Conservation (phyloP, 2,888 invertebrate species). For the Aleiodes leptofemur region DNA sequence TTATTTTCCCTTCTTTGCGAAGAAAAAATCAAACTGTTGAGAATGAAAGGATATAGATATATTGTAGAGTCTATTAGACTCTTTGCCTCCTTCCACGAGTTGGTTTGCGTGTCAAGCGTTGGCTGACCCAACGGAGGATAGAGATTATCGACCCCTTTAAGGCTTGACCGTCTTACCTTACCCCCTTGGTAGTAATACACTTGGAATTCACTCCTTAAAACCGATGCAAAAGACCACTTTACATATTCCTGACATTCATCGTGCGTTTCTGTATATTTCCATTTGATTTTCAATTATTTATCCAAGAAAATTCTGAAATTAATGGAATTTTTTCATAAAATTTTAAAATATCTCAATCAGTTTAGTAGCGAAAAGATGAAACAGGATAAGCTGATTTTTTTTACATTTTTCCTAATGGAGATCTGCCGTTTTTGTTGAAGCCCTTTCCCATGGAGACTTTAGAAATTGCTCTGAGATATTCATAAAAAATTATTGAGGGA, state of each 20-base stretch:
- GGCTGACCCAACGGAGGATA: conserved; percentile 57
- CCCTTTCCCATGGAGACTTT: no score
- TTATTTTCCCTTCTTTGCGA: neutral
- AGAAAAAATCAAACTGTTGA: neutral
- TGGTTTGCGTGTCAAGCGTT: conserved; percentile 59
- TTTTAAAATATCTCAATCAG: no score
- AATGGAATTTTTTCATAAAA: no score
- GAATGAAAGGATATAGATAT: conserved; percentile 15
- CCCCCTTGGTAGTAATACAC: conserved; percentile 48
- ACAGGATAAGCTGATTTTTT: no score
- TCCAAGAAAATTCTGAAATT: neutral
- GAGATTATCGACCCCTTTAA: conserved; percentile 60
- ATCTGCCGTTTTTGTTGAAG: no score
- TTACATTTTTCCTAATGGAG: no score
- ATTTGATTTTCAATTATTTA: conserved; percentile 25
- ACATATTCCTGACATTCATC: conserved; percentile 48
- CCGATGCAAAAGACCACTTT: conserved; percentile 50
- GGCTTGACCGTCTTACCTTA: conserved; percentile 60
- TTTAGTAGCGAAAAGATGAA: no score
- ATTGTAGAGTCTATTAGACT: neutral
- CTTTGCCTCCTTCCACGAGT: conserved; percentile 1
- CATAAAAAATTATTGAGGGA: no score
- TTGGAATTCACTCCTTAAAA: conserved; percentile 47
- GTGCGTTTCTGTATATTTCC: neutral
- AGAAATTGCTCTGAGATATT: no score